Evolutionary conservation across 2,888 invertebrate species (phyloP), one percentile per base, ranked within the genome.

Genomic region (Sinodicranocentrus sp.): DNA sequence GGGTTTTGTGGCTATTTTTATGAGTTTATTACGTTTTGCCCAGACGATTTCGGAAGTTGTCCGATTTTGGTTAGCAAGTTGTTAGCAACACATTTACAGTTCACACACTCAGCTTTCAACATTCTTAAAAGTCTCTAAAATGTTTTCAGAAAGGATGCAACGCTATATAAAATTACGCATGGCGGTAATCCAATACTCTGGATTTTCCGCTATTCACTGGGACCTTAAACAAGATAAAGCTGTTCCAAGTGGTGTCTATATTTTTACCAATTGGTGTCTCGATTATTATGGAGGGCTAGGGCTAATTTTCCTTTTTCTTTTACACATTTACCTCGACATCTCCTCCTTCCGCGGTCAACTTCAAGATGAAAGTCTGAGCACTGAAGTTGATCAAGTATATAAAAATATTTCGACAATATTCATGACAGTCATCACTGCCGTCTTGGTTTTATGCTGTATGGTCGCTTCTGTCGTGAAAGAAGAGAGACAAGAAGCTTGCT

Each of bases 191-290:
- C 48, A 52, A 28, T 70, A 70, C 19, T 17, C 70, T 17, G 70
- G 70, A 28, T 52, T 23, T 10, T 25, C 70, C 1, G 70, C 23
- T 0, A 13, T 70, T n/a, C 26, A 52, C 13, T 70, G 52, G 52
- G 70, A 70, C 17, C 1, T 48, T 2, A 15, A 52, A 17, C 26
- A 25, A 3, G 70, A 52, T 23, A 48, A 25, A 52, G 28, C 48
- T 17, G 52, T 70, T 17, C 26, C 52, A 26, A 28, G 26, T 15
- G 10, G 10, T 17, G 26, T 26, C 25, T 70, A 26, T 23, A 19
- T 21, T n/a, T 73, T 21, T 23, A 61, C 61, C 61, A 73, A 33
- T 1, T 73, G 73, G 73, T 61, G 73, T 13, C 8, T 23, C 0
- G 28, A 23, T 8, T 72, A 72, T 25, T 73, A 54, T 5, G n/a